Evolutionary conservation across 2,113 vertebrate species (phyloP).

Genomic region (Entelurus aequoreus): DNA sequence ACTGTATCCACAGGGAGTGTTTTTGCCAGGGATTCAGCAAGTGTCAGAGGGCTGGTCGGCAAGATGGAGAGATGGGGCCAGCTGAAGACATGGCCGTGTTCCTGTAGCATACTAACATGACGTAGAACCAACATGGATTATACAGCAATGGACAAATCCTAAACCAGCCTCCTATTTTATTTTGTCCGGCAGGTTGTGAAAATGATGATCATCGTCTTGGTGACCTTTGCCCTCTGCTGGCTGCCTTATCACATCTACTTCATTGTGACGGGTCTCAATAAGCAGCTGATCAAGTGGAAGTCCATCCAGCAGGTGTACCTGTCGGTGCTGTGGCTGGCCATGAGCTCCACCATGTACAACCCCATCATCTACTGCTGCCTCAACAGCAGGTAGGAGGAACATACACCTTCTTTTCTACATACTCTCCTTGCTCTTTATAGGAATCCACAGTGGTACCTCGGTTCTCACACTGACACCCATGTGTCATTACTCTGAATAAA

Average conservation of each 20-base stretch:
- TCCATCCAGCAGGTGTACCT: conserved; percentile 96
- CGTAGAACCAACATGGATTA: too few relatives aligned
- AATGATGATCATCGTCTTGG: conserved; percentile 98
- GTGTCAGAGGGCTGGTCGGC: neutral
- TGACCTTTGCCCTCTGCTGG: conserved; percentile 96
- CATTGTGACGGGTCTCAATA: conserved; percentile 83
- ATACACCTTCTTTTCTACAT: too few relatives aligned
- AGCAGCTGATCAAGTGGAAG: conserved; percentile 79
- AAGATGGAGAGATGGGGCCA: neutral
- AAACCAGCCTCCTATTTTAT: conserved; percentile 3
- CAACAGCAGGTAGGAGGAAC: conserved; percentile 84
- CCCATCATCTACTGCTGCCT: conserved; percentile 99
- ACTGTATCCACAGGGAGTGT: neutral
- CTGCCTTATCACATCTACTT: conserved; percentile 94
- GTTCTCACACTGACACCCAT: too few relatives aligned
- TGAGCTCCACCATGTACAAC: conserved; percentile 99
- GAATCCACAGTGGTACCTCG: too few relatives aligned
- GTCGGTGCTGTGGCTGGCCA: conserved; percentile 92
- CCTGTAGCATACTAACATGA: neutral
- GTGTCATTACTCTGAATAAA: too few relatives aligned
- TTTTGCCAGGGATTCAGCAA: neutral
- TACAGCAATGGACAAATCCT: too few relatives aligned
- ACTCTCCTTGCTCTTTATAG: too few relatives aligned
- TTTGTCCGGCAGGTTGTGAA: conserved; percentile 85
- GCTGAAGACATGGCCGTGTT: neutral